Evolutionary conservation across 2,888 invertebrate species (phyloP).

Genomic region (Anthoptus insignis): DNA sequence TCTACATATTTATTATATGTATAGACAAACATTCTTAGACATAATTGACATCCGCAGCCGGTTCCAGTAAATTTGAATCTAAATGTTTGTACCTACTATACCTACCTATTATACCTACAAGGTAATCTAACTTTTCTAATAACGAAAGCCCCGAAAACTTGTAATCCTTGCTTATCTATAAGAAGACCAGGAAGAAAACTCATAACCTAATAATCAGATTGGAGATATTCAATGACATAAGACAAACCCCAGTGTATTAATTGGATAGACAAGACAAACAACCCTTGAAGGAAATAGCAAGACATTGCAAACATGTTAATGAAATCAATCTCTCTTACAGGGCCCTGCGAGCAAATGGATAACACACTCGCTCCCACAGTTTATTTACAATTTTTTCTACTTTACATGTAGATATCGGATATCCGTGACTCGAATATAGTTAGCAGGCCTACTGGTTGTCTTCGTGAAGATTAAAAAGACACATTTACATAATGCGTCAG

Average conservation of each 20-base stretch:
- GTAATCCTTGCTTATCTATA: slow-evolving; percentile 15
- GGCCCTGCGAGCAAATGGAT: slow-evolving; percentile 50
- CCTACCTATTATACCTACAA: slow-evolving; percentile 47
- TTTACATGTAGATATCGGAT: slow-evolving; percentile 71
- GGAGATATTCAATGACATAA: slow-evolving; percentile 46
- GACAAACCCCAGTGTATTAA: slow-evolving; percentile 48
- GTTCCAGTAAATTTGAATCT: too few relatives aligned
- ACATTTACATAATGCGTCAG: slow-evolving; percentile 72
- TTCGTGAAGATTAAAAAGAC: slow-evolving; percentile 67
- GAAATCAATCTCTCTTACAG: slow-evolving; percentile 72
- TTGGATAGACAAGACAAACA: slow-evolving; percentile 55
- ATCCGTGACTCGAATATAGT: slow-evolving; percentile 78
- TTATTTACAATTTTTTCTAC: slow-evolving; percentile 78
- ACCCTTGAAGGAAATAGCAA: slow-evolving; percentile 52
- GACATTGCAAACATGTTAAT: slow-evolving; percentile 59
- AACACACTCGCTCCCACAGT: slow-evolving; percentile 55
- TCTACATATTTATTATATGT: too few relatives aligned
- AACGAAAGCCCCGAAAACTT: slow-evolving; percentile 19
- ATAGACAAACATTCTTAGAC: too few relatives aligned
- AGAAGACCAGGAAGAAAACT: slow-evolving; percentile 29
- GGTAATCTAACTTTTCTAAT: slow-evolving; percentile 4
- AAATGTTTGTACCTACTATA: too few relatives aligned
- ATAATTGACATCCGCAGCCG: too few relatives aligned
- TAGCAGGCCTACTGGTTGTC: slow-evolving; percentile 60
- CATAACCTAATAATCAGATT: slow-evolving; percentile 36